Evolutionary conservation across 2,113 vertebrate genomes (phyloP), one percentile per base, ranked within the genome.

Genomic region (Mustela lutreola): DNA sequence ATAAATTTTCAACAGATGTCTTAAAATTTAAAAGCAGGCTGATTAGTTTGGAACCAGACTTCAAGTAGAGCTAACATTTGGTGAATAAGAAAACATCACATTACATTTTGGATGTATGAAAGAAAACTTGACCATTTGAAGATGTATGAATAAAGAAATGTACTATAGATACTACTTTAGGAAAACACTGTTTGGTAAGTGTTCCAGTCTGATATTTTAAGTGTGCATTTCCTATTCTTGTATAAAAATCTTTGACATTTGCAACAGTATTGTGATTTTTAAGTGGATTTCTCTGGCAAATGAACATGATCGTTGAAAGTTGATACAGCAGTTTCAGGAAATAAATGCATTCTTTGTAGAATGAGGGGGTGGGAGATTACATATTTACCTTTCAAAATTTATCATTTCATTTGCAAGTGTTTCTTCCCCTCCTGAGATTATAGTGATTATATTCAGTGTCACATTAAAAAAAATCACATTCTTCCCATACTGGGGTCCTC

Each of bases 121-220:
- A 96, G 96, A 98, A 98, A 96, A 96, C 90, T 97, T 97, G 92
- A 84, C 98, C 91, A 75, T 93, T 94, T 92, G 95, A 96, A 98
- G 98, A 95, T 97, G 83, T 60, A 86, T 97, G 71, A 84, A 97
- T 88, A 97, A 92, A 98, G 96, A 97, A 97, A 97, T 45, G n/a
- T 78, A 97, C 84, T 97, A 89, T 97, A 97, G 96, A 97, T 98
- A 97, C 95, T 70, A 80, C 12, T 24, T 94, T 97, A 96, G 93
- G 88, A 98, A 91, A 98, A 98, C 94, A 97, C 79, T 98, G 96
- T 94, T 98, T 97, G 95, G 96, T 98, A 98, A 87, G 85, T 98
- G 94, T 91, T 96, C 83, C 96, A 95, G 60, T 98, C 94, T 97
- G 92, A 98, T 60, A 80, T 65, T 84, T 89, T 94, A 97, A 97